Percentiles rank a stretch among this genome's conserved stretches.
phyloP scores from a whole-genome alignment of 2,113 vertebrate genomes.

The Cyanoliseus patagonus region DNA sequence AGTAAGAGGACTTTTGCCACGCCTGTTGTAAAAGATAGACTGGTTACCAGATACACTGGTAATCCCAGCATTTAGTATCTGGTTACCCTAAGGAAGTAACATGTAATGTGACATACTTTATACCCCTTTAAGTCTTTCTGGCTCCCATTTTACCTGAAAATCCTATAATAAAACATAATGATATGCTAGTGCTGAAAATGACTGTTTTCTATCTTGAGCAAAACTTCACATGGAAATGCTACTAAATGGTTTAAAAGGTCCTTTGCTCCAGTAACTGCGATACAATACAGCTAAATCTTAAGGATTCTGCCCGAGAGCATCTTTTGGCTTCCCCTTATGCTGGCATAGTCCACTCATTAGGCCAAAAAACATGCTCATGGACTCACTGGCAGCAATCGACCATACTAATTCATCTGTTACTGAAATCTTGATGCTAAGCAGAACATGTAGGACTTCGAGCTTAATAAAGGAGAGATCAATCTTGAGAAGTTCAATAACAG shows the following conservation, averaged over 20 bases:
- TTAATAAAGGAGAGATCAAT: not conserved
- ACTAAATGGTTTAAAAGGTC: not conserved
- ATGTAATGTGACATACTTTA: not conserved
- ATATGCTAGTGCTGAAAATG: not conserved
- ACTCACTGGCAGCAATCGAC: not conserved
- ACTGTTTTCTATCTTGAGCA: not conserved
- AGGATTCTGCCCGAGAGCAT: not conserved
- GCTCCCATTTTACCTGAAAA: not conserved
- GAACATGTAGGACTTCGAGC: not conserved
- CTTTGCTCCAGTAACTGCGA: not conserved
- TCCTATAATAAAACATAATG: not conserved
- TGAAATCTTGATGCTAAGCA: not conserved
- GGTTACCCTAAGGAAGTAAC: not conserved
- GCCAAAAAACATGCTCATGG: not conserved
- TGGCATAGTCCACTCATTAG: not conserved
- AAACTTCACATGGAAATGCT: not conserved
- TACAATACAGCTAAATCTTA: not conserved
- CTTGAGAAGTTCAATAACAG: conserved; percentile 32
- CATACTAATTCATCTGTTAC: not conserved
- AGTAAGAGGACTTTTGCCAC: not conserved
- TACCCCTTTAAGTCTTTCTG: not conserved
- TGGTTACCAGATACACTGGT: not conserved
- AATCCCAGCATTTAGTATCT: not conserved
- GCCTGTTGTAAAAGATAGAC: not conserved
- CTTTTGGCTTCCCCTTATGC: not conserved